Evolutionary conservation across 92 coral and sea anemone genomes (phyloP), one percentile per base, ranked within the genome.

Genomic region (Zoanthus sansibaricus): DNA sequence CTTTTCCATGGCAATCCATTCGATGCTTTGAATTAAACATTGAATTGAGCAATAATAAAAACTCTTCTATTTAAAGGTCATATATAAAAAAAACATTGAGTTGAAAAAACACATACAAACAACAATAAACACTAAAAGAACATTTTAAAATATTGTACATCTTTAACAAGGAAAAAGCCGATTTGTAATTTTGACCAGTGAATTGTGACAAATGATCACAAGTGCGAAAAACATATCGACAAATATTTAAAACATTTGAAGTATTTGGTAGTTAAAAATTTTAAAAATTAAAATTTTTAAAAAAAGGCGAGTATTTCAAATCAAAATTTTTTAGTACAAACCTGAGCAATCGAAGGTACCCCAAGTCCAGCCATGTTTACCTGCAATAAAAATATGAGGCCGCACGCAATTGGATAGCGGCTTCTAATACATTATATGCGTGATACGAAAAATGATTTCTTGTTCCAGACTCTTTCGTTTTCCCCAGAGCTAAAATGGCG

Each of bases 321-420:
- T 25, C 25, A 78, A 45, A 62, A 80, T 25, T 77, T 78, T 21
- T 47, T 69, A 55, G 47, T 74, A 76, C 91, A 68, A 83, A 96
- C 99, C 97, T 96, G 99, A 10, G 91, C 77, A 51, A 96, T 83
- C 17, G 98, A 89, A 68, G 99, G 96, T 76, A 95, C 69, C 73
- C 95, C 96, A n/a, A 82, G 89, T 76, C 88, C 96, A 61, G 98
- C 97, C 99, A 96, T 96, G 98, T 94, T 93, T 94, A 94, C 93
- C 73, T 91, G 88, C 15, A 49, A 48, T 3, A 66, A 49, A 62
- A 64, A 82, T 0, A 14, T 0, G 52, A 82, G 86, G 15, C 86
- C 75, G 86, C 86, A 59, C 25, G 51, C 72, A 86, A 45, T 2
- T 9, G 46, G 7, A 79, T 71, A 66, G 86, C 91, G 84, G 93